Percentiles rank a stretch among this genome's conserved stretches.
These are phyloP conservation scores for Mythimna lalbum DNA, from an alignment of 2,888 invertebrate genomes.

Conservation along the genomic window DNA sequence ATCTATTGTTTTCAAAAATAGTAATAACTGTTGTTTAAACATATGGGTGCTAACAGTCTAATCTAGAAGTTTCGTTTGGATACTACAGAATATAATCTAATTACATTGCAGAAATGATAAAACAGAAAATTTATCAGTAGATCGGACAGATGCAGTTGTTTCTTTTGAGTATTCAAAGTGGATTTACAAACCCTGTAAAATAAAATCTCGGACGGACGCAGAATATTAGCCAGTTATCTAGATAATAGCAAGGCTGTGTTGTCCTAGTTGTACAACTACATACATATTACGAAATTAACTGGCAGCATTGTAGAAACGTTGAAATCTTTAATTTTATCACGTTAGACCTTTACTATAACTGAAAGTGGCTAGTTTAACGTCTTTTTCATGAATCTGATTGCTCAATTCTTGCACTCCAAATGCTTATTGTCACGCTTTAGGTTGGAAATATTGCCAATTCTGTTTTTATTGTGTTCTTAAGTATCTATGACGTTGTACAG, in stretches of 20 bases:
- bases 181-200: conserved; percentile 2
- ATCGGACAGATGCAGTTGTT: not conserved
- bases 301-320: conserved; percentile 32
- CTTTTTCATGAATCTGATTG: conserved; percentile 22
- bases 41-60: not conserved
- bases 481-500: not conserved
- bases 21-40: not conserved
- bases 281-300: conserved; percentile 47
- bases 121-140: not conserved
- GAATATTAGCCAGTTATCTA: conserved; percentile 43
- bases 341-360: conserved; percentile 11
- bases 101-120: not conserved
- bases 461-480: not conserved
- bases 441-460: not conserved
- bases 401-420: not conserved
- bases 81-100: too few relatives aligned
- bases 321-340: conserved; percentile 49
- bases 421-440: not conserved
- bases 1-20: not conserved
- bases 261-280: conserved; percentile 45
- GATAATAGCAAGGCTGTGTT: conserved; percentile 43
- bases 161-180: conserved; percentile 9
- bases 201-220: conserved; percentile 32
- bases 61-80: too few relatives aligned
- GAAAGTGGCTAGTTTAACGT: conserved; percentile 2